Evolutionary conservation across 37 sponge, comb jelly and placozoan species (phyloP), one percentile per base, ranked within the genome.

Genomic region (Eunapius fragilis): DNA sequence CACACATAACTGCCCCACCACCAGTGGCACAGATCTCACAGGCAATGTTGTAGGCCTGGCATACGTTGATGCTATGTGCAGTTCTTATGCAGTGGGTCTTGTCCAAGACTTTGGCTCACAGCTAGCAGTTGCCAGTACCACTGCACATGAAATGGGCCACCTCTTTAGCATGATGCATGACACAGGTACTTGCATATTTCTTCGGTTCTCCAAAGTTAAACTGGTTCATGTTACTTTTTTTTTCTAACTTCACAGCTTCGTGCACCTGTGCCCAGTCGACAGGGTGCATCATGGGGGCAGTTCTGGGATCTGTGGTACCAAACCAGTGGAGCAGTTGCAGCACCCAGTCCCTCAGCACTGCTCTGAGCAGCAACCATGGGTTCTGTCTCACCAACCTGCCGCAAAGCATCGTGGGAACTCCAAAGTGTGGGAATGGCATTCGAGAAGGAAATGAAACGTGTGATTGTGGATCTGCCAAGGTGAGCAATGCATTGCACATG

Each of bases 131-230:
- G 85, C 73, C 31, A 82, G 83, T 45, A 91, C 87, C 14, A 87
- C 93, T 82, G 93, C 95, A 23, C 95, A 95, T 71, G 95, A 95
- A 37, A n/a, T 95, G 82, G 95, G 95, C 25, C 95, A 95, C 72
- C 84, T 87, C 33, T 92, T 92, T 31, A 78, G 82, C 70, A 85
- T 95, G 87, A 31, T 35, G 2, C 95, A 95, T 78, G 94, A 94
- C 78, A 89, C 86, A 37, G 88, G 72, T n/a, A 68, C 1, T n/a
- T n/a, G n/a, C n/a, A n/a, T n/a, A n/a, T n/a, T n/a, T n/a, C n/a
- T n/a, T 4, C 4, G 4, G 47, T 45, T 45, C 9, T 45, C 47
- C 4, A 45, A 45, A 9, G 47, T 9, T 11, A 4, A 45, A 45
- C 47, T 45, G 9, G 9, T 45, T 4, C 47, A 45, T 9, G 7